Percentiles rank a stretch among this genome's conserved stretches.
phyloP scores from a whole-genome alignment of 35 echinoderm and acorn worm species.

The Apostichopus parvimensis region DNA sequence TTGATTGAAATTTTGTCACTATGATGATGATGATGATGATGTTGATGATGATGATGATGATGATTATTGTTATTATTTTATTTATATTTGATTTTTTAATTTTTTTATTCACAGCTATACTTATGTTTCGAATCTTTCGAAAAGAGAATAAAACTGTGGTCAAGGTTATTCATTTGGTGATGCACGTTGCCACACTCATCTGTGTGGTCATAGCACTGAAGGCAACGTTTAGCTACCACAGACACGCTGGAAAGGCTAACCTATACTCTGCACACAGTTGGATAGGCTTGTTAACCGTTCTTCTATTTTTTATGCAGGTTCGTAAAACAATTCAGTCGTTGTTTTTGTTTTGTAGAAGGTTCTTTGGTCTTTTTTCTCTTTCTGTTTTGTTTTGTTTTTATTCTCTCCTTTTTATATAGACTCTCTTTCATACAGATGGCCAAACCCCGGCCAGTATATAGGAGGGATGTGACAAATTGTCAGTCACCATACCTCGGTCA shows the following conservation, averaged over 20 bases:
- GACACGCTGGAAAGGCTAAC: conserved; percentile 43
- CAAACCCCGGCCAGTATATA: too few species aligned
- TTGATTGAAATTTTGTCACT: too few species aligned
- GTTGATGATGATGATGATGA: too few species aligned
- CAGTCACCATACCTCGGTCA: too few species aligned
- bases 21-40: too few species aligned
- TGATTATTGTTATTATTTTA: too few species aligned
- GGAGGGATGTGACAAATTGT: too few species aligned
- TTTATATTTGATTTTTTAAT: too few species aligned
- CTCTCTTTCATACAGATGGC: too few species aligned
- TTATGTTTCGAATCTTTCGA: conserved; percentile 85
- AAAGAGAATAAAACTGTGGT: conserved; percentile 89
- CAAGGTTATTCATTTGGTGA: conserved; percentile 81
- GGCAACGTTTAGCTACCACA: conserved; percentile 82
- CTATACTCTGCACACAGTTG: conserved; percentile 91
- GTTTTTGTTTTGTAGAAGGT: neutral
- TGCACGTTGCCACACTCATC: conserved; percentile 73
- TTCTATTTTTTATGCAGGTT: conserved; percentile 83
- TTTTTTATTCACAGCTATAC: conserved; percentile 59
- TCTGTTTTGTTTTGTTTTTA: neutral
- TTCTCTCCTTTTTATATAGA: too few species aligned
- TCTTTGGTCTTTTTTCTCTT: neutral
- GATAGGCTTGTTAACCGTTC: conserved; percentile 75
- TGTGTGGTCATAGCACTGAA: conserved; percentile 72
- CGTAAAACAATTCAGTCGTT: neutral